Percentiles rank a stretch among this genome's conserved stretches.
phyloP scores from a whole-genome alignment of 2,797 vertebrate species.

The Poecile montanus region DNA sequence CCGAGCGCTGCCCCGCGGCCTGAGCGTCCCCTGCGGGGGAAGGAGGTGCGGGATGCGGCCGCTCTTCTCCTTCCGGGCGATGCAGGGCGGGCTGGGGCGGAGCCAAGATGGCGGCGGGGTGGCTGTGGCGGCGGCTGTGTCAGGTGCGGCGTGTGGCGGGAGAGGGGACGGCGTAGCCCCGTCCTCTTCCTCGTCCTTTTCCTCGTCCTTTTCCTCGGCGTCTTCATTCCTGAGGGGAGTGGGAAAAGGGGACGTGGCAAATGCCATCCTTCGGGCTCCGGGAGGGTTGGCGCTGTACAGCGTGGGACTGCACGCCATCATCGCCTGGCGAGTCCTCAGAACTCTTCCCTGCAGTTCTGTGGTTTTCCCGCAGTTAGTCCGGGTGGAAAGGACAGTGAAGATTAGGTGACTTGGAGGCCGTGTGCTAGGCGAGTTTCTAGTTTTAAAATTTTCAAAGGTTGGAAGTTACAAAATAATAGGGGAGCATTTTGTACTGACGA shows the following conservation, averaged over 20 bases:
- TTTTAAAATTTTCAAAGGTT: neutral
- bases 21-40: fast-evolving
- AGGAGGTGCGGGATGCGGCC: fast-evolving
- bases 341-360: neutral
- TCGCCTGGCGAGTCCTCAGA: too few relatives aligned
- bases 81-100: neutral
- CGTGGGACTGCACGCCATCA: neutral
- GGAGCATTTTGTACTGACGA: fast-evolving
- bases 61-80: neutral
- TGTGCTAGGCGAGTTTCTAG: neutral
- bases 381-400: too few relatives aligned
- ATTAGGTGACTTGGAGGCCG: neutral
- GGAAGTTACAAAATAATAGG: neutral
- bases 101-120: conserved; percentile 31
- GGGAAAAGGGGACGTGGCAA: too few relatives aligned
- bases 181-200: fast-evolving
- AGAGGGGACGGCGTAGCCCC: fast-evolving
- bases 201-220: fast-evolving
- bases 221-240: neutral
- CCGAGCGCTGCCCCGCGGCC: fast-evolving
- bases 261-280: too few relatives aligned
- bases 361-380: neutral
- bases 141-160: neutral
- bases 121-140: neutral
- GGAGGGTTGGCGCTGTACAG: too few relatives aligned